These are phyloP conservation scores for Tachina grossa DNA, from an alignment of 2,888 invertebrate genomes.

Conservation along the genomic window DNA sequence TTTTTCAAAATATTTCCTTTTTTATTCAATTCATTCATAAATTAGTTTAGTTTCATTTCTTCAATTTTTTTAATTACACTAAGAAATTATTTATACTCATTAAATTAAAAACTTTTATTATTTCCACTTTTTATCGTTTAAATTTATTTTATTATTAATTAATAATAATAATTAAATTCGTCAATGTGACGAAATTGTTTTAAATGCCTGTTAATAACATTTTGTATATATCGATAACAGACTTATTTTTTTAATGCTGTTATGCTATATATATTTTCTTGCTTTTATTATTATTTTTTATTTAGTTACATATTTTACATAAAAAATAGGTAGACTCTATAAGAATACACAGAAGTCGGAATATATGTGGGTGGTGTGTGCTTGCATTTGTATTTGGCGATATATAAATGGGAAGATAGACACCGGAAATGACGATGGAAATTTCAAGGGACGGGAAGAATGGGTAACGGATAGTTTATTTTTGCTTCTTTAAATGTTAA, in stretches of 20 bases:
- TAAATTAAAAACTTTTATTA: slow-evolving; percentile 50
- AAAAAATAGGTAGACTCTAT: slow-evolving; percentile 19
- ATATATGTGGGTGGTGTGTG: not conserved
- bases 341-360: not conserved
- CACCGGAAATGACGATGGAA: slow-evolving; percentile 16
- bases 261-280: slow-evolving; percentile 23
- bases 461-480: not conserved
- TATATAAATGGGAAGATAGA: not conserved
- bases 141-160: slow-evolving; percentile 68
- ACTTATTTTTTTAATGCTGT: slow-evolving; percentile 75
- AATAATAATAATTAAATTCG: slow-evolving; percentile 80
- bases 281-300: slow-evolving; percentile 48
- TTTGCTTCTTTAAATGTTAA: slow-evolving; percentile 9
- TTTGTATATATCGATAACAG: slow-evolving; percentile 81
- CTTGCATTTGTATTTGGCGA: not conserved
- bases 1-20: slow-evolving; percentile 71
- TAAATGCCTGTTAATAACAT: slow-evolving; percentile 81
- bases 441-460: slow-evolving; percentile 29
- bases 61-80: slow-evolving; percentile 65
- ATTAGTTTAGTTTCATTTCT: slow-evolving; percentile 64
- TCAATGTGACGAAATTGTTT: slow-evolving; percentile 83
- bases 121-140: slow-evolving; percentile 54
- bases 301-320: slow-evolving; percentile 47
- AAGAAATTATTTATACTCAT: slow-evolving; percentile 68
- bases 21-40: slow-evolving; percentile 69